Evolutionary conservation across 1,140 invertebrate genomes (phyloP), one percentile per base, ranked within the genome.

Genomic region (Macrostomum lignano): DNA sequence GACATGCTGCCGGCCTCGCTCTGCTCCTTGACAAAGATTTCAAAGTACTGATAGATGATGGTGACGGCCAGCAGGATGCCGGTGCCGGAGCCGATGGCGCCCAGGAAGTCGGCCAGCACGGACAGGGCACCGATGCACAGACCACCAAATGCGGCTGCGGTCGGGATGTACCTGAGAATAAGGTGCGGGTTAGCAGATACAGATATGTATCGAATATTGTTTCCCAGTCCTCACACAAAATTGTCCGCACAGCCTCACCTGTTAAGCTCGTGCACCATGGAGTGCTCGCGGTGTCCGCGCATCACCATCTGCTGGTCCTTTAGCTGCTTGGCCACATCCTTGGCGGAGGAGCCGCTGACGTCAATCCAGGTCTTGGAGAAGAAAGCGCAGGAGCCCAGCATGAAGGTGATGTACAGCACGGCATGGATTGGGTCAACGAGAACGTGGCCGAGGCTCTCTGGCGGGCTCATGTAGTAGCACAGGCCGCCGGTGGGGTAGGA

Each of bases 351-450:
- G 35, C 91, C 88, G 30, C 84, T 93, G 9, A 98, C 86, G 62
- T 98, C 88, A 54, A 98, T 96, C 91, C 91, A 98, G 9, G 84
- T 94, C 62, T 98, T 98, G 2, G 86, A 94, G 71, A 98, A 98
- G 70, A 98, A 96, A 4, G 91, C 91, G 55, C 91, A 98, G 1
- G 86, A 94, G 25, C 86, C 86, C 41, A 98, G 65, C 91, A 98
- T 98, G 61, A 98, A 98, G 36, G 88, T 60, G 47, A 98, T 91
- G 65, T 98, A 98, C 1, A 94, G 65, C 7, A 94, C 47, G 9
- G 86, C 86, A 52, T 98, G 91, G 17, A 96, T 62, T 1, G 91
- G 91, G 62, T 98, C 91, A 44, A 84, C 76, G 1, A 79, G 57
- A 31, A 98, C 84, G 51, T 93, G 78, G 3, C 73, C 69, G 5